Evolutionary conservation across 2,888 invertebrate genomes (phyloP), one percentile per base, ranked within the genome.

Genomic region (Parapristionchus giblindavisi): DNA sequence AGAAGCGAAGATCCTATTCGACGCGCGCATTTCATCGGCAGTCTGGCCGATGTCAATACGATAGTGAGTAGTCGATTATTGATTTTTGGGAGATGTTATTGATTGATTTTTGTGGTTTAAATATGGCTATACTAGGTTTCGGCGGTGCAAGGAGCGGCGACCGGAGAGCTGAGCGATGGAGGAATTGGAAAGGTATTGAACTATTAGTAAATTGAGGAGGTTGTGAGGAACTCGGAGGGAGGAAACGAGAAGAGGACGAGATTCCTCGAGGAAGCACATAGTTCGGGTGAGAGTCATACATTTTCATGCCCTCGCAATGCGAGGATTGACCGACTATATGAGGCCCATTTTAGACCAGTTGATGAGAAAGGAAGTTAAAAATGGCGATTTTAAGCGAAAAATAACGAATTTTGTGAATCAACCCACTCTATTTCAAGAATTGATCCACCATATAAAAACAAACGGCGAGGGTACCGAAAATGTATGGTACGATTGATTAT

Each of bases 221-320:
- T 76, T 78, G n/a, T 71, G 32, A 77, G 78, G 27, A 75, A 68
- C 11, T 75, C 75, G 17, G 77, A 77, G 27, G 73, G n/a, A n/a
- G n/a, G 73, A 40, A 61, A 68, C 1, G 85, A 86, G 71, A 86
- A 86, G 78, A 79, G 81, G 36, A 80, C 86, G 11, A 70, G 86
- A 34, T 85, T 87, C 77, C 72, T 83, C 60, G 79, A 84, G 40
- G 63, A 76, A 24, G 80, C 48, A 24, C 32, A 77, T 8, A 82
- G 84, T 32, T 81, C 76, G 58, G 80, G 83, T 76, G 63, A 76
- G 65, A 68, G 54, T n/a, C n/a, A n/a, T n/a, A n/a, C n/a, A n/a
- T n/a, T n/a, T n/a, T n/a, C n/a, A n/a, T n/a, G n/a, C n/a, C n/a
- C n/a, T n/a, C n/a, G n/a, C n/a, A n/a, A n/a, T n/a, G n/a, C n/a